These are phyloP conservation scores for Numenius phaeopus DNA, from an alignment of 2,797 vertebrate genomes.

Conservation along the genomic window DNA sequence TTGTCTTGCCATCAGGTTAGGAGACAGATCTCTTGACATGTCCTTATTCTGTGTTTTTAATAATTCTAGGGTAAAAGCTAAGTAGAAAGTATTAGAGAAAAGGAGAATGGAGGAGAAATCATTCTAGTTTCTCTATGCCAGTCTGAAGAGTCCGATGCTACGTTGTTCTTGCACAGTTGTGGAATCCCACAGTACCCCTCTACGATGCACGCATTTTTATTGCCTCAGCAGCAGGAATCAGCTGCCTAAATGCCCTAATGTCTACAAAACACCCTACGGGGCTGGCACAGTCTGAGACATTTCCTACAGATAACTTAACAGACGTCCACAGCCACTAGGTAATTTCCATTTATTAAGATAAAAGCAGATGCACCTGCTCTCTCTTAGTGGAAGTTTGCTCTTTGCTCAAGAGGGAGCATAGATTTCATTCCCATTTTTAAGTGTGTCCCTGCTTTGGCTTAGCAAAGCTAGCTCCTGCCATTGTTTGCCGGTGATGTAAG, in stretches of 20 bases:
- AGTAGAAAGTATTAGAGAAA: neutral
- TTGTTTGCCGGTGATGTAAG: neutral
- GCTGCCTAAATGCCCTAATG: neutral
- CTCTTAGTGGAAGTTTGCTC: neutral
- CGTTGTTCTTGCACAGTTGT: neutral
- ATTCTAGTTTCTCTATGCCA: neutral
- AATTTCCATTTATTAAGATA: neutral
- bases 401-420: neutral
- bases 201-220: neutral
- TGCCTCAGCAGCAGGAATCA: neutral
- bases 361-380: neutral
- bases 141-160: neutral
- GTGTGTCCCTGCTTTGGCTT: neutral
- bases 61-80: neutral
- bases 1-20: neutral
- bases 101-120: neutral
- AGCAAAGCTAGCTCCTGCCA: neutral
- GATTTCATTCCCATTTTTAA: neutral
- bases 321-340: neutral
- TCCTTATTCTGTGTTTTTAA: rapidly evolving
- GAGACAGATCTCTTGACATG: neutral
- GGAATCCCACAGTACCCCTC: neutral
- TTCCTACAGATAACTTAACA: neutral
- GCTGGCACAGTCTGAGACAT: neutral
- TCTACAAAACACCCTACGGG: neutral